Percentiles rank a stretch among this genome's conserved stretches.
phyloP scores from a whole-genome alignment of 35 echinoderm and acorn worm genomes.

The Heliocidaris erythrogramma region DNA sequence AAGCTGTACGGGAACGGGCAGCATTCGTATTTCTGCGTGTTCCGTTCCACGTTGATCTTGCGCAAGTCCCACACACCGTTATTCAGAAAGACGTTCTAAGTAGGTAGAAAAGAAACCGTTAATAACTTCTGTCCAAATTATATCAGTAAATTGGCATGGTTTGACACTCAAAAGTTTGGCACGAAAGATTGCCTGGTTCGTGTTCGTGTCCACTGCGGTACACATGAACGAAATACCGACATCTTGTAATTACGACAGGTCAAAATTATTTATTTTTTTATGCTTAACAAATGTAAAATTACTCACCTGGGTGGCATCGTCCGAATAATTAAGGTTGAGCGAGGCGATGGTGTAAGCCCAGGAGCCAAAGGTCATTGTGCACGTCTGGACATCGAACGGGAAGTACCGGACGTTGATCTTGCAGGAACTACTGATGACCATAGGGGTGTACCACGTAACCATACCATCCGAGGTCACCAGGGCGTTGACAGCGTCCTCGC shows the following conservation, averaged over 20 bases:
- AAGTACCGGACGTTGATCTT: constrained; percentile 68
- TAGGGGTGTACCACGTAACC: constrained; percentile 60
- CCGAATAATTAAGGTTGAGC: constrained; percentile 35
- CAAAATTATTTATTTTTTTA: too few species aligned
- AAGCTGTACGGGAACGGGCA: constrained; percentile 43
- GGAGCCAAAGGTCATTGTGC: constrained; percentile 56
- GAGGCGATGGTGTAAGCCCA: constrained; percentile 54
- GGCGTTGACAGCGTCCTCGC: constrained; percentile 51
- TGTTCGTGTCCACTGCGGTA: too few species aligned
- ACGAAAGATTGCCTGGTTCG: too few species aligned
- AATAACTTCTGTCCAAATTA: not conserved
- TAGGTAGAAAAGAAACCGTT: not conserved
- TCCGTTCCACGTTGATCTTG: not conserved
- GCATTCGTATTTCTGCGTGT: not conserved
- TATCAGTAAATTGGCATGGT: too few species aligned
- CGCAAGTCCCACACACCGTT: constrained; percentile 56
- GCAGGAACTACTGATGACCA: constrained; percentile 61
- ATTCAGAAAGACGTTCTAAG: constrained; percentile 45
- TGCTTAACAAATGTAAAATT: not conserved
- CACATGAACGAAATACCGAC: too few species aligned
- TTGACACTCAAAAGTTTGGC: too few species aligned
- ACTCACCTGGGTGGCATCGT: constrained; percentile 38
- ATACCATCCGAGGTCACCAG: not conserved
- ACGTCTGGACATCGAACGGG: constrained; percentile 70
- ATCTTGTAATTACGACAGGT: too few species aligned